phyloP scores from a whole-genome alignment of 2,113 vertebrate genomes.

The Crotalus tigris region DNA sequence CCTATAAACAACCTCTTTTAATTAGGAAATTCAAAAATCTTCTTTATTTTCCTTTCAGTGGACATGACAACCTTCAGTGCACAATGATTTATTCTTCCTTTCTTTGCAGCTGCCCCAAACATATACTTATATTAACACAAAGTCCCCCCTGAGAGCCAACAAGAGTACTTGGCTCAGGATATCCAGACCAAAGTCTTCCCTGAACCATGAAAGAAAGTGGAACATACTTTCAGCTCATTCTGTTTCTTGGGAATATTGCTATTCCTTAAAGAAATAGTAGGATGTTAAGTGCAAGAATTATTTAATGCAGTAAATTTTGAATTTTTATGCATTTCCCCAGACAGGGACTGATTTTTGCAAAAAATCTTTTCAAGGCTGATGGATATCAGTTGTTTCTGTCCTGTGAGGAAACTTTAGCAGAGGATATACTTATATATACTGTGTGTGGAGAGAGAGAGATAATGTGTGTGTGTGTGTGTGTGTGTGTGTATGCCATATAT shows the following conservation, averaged over 20 bases:
- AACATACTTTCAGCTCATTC: background rate
- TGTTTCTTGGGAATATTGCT: background rate
- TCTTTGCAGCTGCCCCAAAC: background rate
- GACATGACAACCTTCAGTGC: background rate
- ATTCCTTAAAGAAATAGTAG: background rate
- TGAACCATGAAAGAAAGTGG: background rate
- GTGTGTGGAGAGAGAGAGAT: too few species aligned
- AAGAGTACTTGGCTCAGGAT: background rate
- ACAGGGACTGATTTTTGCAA: background rate
- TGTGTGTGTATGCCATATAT: too few species aligned
- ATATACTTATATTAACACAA: background rate
- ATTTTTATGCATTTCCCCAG: background rate
- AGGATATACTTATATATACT: too few species aligned
- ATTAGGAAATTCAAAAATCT: background rate
- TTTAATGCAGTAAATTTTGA: background rate
- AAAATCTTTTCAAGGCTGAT: background rate
- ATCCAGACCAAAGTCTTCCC: background rate
- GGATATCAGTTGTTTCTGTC: background rate
- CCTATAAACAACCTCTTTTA: background rate
- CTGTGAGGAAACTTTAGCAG: background rate
- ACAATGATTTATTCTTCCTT: background rate
- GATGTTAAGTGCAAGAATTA: background rate
- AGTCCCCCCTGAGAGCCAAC: background rate
- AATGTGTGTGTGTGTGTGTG: too few species aligned
- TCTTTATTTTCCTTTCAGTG: background rate